Evolutionary conservation across 2,113 vertebrate species (phyloP), one percentile per base, ranked within the genome.

Genomic region (Podarcis cretensis): DNA sequence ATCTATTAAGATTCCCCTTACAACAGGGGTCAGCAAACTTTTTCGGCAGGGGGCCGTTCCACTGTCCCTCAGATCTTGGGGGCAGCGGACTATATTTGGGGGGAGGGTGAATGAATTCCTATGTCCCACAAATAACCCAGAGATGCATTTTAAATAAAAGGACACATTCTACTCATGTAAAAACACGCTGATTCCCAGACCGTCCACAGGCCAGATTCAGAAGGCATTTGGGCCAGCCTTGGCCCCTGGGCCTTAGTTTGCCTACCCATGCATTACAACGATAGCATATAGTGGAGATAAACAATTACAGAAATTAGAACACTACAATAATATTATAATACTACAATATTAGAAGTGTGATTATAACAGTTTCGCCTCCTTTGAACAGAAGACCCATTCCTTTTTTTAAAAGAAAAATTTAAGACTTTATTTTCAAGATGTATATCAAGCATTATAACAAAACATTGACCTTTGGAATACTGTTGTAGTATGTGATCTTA

Each of bases 361-460:
- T 92, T 3, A 80, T 96, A 63, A 63, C 59, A 63, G 48, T 54
- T 96, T 96, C 92, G 95, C 94, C 95, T 96, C 95, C 94, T 93
- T 40, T 89, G 89, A 95, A 94, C 90, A 93, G 87, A 93, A 83
- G 75, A 87, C 25, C 87, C 37, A 74, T 0, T 71, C 88, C 86
- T 81, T 10, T 95, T 94, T 91, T 90, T 87, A 90, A 96, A 97
- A 95, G 86, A 96, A 96, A 96, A 95, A 81, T 87, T 96, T 97
- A 97, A 97, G 96, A 97, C 96, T 97, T 96, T 89, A 89, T 91
- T 96, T 96, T 97, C 94, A 95, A 94, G 95, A 91, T 96, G 91
- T 93, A 6, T 91, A 96, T 93, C 93, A 91, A 96, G 96, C 96
- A 95, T 95, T 93, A n/a, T 95, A 96, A 96, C 93, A 92, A 92